Percentiles rank a stretch among this genome's conserved stretches.
phyloP scores from a whole-genome alignment of 2,888 invertebrate genomes.

The Nemoura dubitans region DNA sequence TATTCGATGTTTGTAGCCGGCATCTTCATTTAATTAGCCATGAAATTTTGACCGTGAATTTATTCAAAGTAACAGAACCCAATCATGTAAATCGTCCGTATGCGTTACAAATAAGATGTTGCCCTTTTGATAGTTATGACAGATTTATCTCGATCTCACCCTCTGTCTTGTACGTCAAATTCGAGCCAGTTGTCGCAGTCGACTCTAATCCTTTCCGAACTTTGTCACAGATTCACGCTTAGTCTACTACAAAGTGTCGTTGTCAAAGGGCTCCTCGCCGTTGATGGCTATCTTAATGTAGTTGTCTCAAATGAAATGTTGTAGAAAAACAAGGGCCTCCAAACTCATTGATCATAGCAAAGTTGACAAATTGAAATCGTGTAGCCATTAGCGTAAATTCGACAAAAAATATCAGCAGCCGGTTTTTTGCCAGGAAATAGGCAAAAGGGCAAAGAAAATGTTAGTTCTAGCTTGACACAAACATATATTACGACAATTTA shows the following conservation, averaged over 20 bases:
- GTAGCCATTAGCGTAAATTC: constrained; percentile 12
- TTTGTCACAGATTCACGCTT: constrained; percentile 38
- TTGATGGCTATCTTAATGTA: constrained; percentile 40
- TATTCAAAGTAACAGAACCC: neutral
- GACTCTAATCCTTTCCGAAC: constrained; percentile 30
- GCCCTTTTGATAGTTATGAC: constrained; percentile 20
- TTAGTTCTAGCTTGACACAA: neutral
- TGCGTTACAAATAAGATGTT: neutral
- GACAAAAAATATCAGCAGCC: neutral
- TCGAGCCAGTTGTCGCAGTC: constrained; percentile 16
- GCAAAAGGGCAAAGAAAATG: neutral
- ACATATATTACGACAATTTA: neutral
- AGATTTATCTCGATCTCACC: constrained; percentile 1
- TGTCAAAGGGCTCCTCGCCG: constrained; percentile 27
- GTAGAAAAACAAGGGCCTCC: constrained; percentile 13
- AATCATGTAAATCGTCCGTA: neutral
- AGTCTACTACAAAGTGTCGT: constrained; percentile 32
- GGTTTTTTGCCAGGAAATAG: neutral
- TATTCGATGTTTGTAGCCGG: no score
- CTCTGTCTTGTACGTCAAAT: neutral
- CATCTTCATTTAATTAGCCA: neutral
- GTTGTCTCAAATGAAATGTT: constrained; percentile 40
- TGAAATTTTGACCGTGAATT: neutral
- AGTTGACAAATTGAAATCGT: constrained; percentile 3
- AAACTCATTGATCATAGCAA: constrained; percentile 18